Evolutionary conservation across 1,140 invertebrate genomes (phyloP).

Genomic region (Drosophila nebulosa): DNA sequence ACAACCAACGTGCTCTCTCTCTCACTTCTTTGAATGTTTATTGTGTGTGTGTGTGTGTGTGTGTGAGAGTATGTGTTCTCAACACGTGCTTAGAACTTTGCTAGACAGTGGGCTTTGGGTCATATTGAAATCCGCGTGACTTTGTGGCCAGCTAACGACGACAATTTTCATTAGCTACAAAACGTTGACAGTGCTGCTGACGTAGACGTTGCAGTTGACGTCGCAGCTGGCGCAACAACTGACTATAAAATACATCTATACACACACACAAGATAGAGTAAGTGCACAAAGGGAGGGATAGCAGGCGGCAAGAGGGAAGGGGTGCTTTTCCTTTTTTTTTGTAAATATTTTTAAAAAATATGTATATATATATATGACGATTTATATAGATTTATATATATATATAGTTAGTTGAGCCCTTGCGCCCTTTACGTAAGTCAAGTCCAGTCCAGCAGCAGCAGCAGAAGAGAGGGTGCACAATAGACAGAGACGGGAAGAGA

Average conservation of each 20-base stretch:
- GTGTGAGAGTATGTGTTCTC: constrained; percentile 56
- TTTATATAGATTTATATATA: background rate
- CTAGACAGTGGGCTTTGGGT: constrained; percentile 80
- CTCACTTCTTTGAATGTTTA: constrained; percentile 21
- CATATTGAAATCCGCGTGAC: constrained; percentile 81
- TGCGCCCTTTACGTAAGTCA: constrained; percentile 54
- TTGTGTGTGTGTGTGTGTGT: constrained; percentile 41
- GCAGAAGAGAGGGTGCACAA: background rate
- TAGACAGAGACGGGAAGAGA: background rate
- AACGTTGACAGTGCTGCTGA: constrained; percentile 5
- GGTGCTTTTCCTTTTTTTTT: constrained; percentile 13
- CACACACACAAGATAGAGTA: background rate
- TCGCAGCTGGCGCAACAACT: constrained; percentile 11
- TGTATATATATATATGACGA: background rate
- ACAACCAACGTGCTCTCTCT: constrained; percentile 65
- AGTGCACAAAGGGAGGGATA: too few relatives aligned
- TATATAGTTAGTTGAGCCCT: constrained; percentile 10
- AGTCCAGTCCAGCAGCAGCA: constrained; percentile 27
- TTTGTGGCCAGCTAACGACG: constrained; percentile 45
- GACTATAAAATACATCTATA: background rate
- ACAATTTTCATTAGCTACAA: constrained; percentile 21
- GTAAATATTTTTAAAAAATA: constrained; percentile 8
- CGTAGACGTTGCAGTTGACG: constrained; percentile 18
- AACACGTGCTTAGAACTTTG: constrained; percentile 80
- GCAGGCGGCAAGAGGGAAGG: background rate